Percentiles rank a stretch among this genome's conserved stretches.
Conservation (phyloP, 1,140 invertebrate species). For the Drosophila persimilis region DNA sequence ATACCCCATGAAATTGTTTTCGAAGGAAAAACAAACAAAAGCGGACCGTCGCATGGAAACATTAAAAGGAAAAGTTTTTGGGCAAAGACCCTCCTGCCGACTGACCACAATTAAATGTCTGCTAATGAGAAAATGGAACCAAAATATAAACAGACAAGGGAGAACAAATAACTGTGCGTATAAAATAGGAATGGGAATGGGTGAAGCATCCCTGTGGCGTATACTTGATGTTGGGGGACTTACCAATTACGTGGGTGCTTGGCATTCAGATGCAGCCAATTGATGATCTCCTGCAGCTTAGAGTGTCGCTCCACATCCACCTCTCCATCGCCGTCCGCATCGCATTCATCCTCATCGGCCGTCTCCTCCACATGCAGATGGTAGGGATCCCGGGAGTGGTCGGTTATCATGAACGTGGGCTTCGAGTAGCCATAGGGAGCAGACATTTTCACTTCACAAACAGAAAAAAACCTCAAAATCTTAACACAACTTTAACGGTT, state of each 20-base stretch:
- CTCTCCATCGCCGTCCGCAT: slow-evolving; percentile 34
- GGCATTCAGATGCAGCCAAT: slow-evolving; percentile 65
- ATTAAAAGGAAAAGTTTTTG: slow-evolving; percentile 41
- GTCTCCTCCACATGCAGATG: slow-evolving; percentile 37
- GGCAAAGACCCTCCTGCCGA: background rate
- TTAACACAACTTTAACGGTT: slow-evolving; percentile 14
- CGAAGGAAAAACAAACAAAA: slow-evolving; percentile 15
- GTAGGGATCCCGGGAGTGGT: slow-evolving; percentile 63
- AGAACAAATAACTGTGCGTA: background rate
- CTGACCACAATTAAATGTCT: slow-evolving; percentile 36
- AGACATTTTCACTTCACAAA: slow-evolving; percentile 44
- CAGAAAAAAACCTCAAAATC: background rate
- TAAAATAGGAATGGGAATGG: slow-evolving; percentile 4
- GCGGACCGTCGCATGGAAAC: slow-evolving; percentile 14
- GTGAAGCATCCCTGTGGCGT: slow-evolving; percentile 21
- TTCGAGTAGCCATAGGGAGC: slow-evolving; percentile 56
- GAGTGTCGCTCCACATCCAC: slow-evolving; percentile 62
- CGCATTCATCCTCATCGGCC: slow-evolving; percentile 18
- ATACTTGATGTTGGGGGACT: slow-evolving; percentile 41
- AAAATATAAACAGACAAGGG: background rate
- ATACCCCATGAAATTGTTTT: slow-evolving; percentile 15
- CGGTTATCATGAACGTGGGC: slow-evolving; percentile 72
- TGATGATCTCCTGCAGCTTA: slow-evolving; percentile 68
- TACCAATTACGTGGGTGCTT: slow-evolving; percentile 56
- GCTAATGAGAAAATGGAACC: slow-evolving; percentile 22